phyloP scores from a whole-genome alignment of 2,113 vertebrate species.

The Chaetorhynchus papuensis region DNA sequence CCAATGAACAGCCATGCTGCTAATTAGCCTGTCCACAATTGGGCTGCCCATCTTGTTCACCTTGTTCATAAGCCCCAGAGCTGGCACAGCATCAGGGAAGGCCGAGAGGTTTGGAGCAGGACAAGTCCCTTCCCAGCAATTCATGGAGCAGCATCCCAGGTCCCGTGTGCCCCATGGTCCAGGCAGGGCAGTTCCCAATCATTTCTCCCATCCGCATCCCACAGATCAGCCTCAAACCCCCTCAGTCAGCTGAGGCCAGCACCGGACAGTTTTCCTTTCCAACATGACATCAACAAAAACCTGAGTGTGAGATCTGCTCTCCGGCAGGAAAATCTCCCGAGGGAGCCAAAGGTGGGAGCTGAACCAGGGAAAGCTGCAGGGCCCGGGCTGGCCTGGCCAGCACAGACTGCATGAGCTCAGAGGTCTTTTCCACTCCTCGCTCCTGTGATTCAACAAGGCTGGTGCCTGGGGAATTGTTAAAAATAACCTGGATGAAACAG shows the following conservation, averaged over 20 bases:
- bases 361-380: not conserved
- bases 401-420: slow-evolving; percentile 24
- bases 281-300: not conserved
- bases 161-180: accelerated
- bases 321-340: not conserved
- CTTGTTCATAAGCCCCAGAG: not conserved
- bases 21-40: not conserved
- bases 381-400: slow-evolving; percentile 25
- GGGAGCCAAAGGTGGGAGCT: not conserved
- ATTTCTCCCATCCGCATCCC: not conserved
- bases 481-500: slow-evolving; percentile 35
- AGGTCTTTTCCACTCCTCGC: slow-evolving; percentile 37
- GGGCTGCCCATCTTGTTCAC: not conserved
- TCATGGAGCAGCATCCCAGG: not conserved
- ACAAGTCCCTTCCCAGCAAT: not conserved
- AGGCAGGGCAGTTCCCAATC: not conserved
- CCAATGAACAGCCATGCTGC: not conserved
- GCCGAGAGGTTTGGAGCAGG: not conserved
- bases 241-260: not conserved
- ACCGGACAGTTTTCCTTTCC: not conserved
- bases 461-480: not conserved
- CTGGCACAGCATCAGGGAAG: accelerated
- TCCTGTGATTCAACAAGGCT: not conserved
- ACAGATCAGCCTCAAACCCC: not conserved
- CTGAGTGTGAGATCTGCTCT: not conserved